Evolutionary conservation across 1,140 invertebrate species (phyloP).

Genomic region (Lasioglossum baleicum): DNA sequence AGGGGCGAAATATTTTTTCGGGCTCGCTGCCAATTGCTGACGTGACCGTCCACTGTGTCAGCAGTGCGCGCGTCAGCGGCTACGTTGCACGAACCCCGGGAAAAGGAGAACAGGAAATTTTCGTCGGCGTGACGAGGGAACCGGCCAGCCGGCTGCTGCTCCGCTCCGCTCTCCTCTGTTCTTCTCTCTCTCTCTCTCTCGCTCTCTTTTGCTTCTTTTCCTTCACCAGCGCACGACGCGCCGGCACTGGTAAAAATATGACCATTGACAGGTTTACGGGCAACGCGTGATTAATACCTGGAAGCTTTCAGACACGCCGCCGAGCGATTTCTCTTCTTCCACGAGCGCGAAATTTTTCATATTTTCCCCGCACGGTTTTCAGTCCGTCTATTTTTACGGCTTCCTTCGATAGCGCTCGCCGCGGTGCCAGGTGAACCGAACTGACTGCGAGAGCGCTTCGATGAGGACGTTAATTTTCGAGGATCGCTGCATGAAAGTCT

Average conservation of each 20-base stretch:
- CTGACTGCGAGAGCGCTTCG: too few relatives aligned
- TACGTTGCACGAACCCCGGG: slow-evolving; percentile 36
- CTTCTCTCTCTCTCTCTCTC: too few relatives aligned
- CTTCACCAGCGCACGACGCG: background rate
- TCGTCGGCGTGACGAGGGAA: slow-evolving; percentile 16
- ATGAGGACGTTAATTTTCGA: too few relatives aligned
- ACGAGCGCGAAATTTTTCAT: background rate
- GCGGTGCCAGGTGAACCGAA: too few relatives aligned
- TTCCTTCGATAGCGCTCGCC: too few relatives aligned
- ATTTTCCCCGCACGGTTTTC: background rate
- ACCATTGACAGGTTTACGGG: slow-evolving; percentile 18
- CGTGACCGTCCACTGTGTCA: slow-evolving; percentile 47
- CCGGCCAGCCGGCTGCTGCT: background rate
- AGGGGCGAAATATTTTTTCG: slow-evolving; percentile 57
- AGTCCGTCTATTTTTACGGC: background rate
- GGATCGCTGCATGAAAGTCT: too few relatives aligned
- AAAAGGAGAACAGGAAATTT: slow-evolving; percentile 22
- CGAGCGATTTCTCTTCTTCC: slow-evolving; percentile 3
- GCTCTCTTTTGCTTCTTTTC: background rate
- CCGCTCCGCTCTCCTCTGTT: background rate
- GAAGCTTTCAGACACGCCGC: background rate
- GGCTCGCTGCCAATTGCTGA: slow-evolving; percentile 57
- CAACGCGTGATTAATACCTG: slow-evolving; percentile 2
- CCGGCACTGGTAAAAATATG: slow-evolving; percentile 19
- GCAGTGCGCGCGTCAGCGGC: slow-evolving; percentile 46